A percentile compares a stretch with the other conserved stretches of the same genome.
These are phyloP conservation scores for Leiothrix lutea DNA, from an alignment of 2,113 vertebrate genomes.

Conservation along the genomic window DNA sequence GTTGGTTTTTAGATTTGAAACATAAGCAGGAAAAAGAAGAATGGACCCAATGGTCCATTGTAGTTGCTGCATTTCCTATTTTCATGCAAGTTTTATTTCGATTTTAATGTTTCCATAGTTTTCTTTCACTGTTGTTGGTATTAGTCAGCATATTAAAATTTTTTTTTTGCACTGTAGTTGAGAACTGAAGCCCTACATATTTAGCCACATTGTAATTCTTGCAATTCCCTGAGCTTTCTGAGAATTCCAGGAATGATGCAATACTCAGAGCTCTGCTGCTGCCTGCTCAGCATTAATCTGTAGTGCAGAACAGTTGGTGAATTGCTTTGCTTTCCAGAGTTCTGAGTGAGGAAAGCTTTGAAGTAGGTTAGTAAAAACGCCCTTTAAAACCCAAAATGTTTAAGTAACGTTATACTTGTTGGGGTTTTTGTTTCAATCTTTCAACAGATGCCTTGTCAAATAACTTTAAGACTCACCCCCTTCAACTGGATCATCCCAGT, in stretches of 20 bases:
- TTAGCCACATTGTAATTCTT: not conserved
- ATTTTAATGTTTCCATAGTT: not conserved
- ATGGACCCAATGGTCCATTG: not conserved
- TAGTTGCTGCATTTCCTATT: not conserved
- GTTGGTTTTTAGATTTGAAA: not conserved
- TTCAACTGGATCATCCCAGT: conserved; percentile 79
- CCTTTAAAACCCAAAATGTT: not conserved
- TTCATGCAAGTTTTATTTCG: not conserved
- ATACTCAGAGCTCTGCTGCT: not conserved
- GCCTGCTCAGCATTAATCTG: not conserved
- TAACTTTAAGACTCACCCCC: conserved; percentile 82
- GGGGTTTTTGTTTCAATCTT: not conserved
- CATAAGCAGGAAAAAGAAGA: not conserved
- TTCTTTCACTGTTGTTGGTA: not conserved
- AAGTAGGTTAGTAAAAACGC: not conserved
- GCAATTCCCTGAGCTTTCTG: not conserved
- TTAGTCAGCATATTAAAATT: not conserved
- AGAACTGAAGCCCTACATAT: fast-evolving
- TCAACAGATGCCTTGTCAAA: conserved; percentile 75
- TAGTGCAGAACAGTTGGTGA: not conserved
- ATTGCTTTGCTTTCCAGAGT: not conserved
- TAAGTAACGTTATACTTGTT: not conserved
- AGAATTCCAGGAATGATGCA: not conserved
- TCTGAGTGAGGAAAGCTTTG: not conserved
- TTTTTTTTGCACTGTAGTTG: not conserved